These are phyloP conservation scores for Distichodus sexfasciatus DNA, from an alignment of 2,797 vertebrate genomes.

Conservation along the genomic window DNA sequence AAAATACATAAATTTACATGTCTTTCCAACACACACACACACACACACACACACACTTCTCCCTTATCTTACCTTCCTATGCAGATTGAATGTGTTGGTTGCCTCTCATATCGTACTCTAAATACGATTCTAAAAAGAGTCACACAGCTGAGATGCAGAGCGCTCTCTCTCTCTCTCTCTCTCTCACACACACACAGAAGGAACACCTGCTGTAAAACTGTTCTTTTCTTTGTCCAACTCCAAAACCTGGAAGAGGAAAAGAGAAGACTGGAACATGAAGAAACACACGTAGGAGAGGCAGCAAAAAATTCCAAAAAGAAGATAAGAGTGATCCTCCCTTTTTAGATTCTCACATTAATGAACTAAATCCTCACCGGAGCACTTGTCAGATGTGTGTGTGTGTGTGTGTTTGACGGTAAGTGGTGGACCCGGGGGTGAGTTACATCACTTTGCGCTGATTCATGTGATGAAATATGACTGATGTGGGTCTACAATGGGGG, in stretches of 20 bases:
- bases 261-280: neutral
- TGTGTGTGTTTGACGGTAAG: conserved; percentile 38
- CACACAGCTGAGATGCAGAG: conserved; percentile 1
- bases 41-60: too few relatives aligned
- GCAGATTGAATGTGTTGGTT: too few relatives aligned
- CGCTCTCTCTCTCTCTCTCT: conserved; percentile 1
- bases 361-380: conserved; percentile 53
- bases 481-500: conserved; percentile 62
- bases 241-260: conserved; percentile 35
- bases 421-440: conserved; percentile 41
- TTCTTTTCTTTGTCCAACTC: conserved; percentile 54
- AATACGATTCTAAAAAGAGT: neutral
- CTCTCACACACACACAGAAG: conserved; percentile 42
- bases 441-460: conserved; percentile 62
- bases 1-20: too few relatives aligned
- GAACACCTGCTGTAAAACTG: conserved; percentile 65
- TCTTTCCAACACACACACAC: too few relatives aligned
- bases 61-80: too few relatives aligned
- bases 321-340: conserved; percentile 46
- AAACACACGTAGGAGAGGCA: neutral
- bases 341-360: conserved; percentile 65
- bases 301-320: neutral
- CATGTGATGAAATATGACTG: conserved; percentile 68
- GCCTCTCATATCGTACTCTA: too few relatives aligned
- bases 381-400: conserved; percentile 57